Evolutionary conservation across 1,140 invertebrate genomes (phyloP).

Genomic region (Drosophila parvula): DNA sequence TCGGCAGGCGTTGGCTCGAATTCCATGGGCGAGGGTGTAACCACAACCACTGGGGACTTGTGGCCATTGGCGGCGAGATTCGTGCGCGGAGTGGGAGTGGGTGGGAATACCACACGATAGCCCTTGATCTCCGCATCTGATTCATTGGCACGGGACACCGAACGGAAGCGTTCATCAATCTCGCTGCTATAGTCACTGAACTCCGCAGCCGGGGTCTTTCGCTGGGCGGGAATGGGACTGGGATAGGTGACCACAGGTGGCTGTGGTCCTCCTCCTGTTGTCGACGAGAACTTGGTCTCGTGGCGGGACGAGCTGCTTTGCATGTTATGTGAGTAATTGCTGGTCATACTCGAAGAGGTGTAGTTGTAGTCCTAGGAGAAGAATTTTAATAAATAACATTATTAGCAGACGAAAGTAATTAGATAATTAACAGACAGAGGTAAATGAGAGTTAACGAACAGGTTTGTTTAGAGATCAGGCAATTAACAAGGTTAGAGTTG

Average conservation of each 20-base stretch:
- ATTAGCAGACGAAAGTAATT: background rate
- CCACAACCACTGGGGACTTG: constrained; percentile 84
- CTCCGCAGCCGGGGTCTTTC: constrained; percentile 88
- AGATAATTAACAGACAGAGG: background rate
- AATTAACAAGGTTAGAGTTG: constrained; percentile 13
- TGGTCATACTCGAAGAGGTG: constrained; percentile 72
- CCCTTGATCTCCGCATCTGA: constrained; percentile 85
- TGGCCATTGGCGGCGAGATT: constrained; percentile 72
- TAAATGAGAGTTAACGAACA: constrained; percentile 25
- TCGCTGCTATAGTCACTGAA: constrained; percentile 92
- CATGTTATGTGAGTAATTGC: constrained; percentile 76
- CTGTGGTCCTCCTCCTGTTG: constrained; percentile 29
- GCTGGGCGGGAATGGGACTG: constrained; percentile 85
- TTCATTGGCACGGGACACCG: constrained; percentile 86
- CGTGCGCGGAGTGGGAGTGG: constrained; percentile 85
- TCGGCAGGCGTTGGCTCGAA: constrained; percentile 85
- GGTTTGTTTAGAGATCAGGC: constrained; percentile 39
- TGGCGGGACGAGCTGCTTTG: constrained; percentile 66
- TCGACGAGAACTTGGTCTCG: constrained; percentile 84
- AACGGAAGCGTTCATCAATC: constrained; percentile 87
- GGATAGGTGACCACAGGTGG: constrained; percentile 84
- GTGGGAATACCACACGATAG: constrained; percentile 86
- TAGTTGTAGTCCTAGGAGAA: constrained; percentile 67
- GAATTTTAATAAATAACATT: background rate
- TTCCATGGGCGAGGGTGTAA: constrained; percentile 85